Evolutionary conservation across 2,113 vertebrate species (phyloP).

Genomic region (Cephalopterus ornatus): DNA sequence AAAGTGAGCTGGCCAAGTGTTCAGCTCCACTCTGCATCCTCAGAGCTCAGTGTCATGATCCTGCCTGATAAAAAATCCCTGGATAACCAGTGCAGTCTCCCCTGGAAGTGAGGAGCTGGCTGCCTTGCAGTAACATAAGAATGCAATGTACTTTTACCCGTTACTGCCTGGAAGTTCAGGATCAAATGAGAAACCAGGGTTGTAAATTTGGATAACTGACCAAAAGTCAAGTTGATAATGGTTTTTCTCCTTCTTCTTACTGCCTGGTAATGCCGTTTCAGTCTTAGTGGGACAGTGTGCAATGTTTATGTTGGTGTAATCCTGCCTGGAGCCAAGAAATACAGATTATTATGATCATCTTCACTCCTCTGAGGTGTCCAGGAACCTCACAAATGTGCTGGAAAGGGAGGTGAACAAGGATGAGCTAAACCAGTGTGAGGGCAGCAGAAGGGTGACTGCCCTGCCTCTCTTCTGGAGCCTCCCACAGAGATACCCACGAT

Average conservation of each 20-base stretch:
- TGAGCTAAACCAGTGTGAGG: background rate
- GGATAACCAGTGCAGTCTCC: background rate
- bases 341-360: background rate
- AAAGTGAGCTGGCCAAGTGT: background rate
- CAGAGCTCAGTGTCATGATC: background rate
- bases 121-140: background rate
- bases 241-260: background rate
- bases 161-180: background rate
- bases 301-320: background rate
- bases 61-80: background rate
- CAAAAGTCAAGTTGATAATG: slow-evolving; percentile 46
- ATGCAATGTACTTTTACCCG: slow-evolving; percentile 2
- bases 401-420: background rate
- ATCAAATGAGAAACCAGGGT: background rate
- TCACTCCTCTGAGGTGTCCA: background rate
- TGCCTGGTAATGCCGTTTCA: background rate
- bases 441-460: fast-evolving
- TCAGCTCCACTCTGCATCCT: background rate
- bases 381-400: fast-evolving
- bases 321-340: background rate
- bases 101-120: fast-evolving
- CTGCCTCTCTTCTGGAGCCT: background rate
- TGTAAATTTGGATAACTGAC: slow-evolving; percentile 15
- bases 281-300: background rate
- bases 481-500: background rate